phyloP scores from a whole-genome alignment of 2,888 invertebrate species.

The Oasisia sp. region DNA sequence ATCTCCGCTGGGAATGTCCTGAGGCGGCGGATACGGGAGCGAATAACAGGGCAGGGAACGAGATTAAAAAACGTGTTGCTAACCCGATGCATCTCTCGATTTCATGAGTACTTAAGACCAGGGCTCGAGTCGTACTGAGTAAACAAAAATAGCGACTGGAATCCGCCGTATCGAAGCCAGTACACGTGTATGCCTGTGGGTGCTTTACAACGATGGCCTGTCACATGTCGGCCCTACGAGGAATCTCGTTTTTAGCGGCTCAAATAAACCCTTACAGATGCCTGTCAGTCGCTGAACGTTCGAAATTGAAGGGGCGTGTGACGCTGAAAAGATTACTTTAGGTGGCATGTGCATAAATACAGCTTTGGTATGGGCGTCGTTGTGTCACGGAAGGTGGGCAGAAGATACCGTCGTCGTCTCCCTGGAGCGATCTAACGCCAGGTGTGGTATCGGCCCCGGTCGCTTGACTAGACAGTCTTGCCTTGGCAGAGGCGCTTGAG shows the following conservation, averaged over 20 bases:
- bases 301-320: background rate
- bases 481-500: background rate
- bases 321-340: background rate
- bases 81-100: background rate
- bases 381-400: background rate
- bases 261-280: constrained; percentile 7
- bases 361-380: background rate
- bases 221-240: background rate
- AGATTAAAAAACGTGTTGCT: background rate
- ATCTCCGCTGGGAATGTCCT: too few relatives aligned
- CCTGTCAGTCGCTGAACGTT: background rate
- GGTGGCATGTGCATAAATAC: background rate
- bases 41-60: background rate
- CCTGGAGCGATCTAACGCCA: background rate
- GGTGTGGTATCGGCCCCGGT: background rate
- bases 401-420: background rate
- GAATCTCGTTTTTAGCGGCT: background rate
- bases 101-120: background rate
- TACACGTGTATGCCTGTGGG: background rate
- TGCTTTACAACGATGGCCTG: background rate
- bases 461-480: background rate
- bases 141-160: background rate
- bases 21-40: background rate
- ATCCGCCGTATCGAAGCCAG: background rate
- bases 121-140: background rate